A percentile compares a stretch with the other conserved stretches of the same genome.
phyloP scores from a whole-genome alignment of 2,888 invertebrate species.

The Tenthredo distinguenda region DNA sequence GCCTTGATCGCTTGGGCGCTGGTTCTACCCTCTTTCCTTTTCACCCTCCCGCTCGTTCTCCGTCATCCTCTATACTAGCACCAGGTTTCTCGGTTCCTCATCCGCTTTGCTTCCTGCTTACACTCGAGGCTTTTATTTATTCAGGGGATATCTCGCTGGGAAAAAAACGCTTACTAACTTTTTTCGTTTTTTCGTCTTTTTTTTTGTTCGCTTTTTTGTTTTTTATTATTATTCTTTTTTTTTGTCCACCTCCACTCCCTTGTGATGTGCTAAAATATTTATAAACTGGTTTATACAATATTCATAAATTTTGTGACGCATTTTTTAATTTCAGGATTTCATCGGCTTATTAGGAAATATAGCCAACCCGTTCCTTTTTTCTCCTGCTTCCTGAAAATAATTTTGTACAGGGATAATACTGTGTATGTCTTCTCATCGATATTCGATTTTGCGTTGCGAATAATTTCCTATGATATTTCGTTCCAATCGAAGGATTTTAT shows the following conservation, averaged over 20 bases:
- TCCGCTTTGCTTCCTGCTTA: conserved; percentile 48
- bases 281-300: conserved; percentile 25
- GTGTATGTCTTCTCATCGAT: background rate
- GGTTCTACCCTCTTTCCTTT: conserved; percentile 5
- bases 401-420: background rate
- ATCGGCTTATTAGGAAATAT: background rate
- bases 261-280: conserved; percentile 25
- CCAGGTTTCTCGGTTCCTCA: conserved; percentile 46
- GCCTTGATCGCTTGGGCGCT: conserved; percentile 18
- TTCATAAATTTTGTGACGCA: conserved; percentile 33
- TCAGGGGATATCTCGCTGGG: conserved; percentile 45
- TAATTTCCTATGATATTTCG: background rate
- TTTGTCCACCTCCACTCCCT: background rate
- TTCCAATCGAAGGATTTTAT: background rate
- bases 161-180: conserved; percentile 41
- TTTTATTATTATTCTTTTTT: background rate
- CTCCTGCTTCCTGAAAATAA: background rate
- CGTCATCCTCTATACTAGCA: background rate
- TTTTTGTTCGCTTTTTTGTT: background rate
- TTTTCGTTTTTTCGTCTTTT: background rate
- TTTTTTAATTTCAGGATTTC: conserved; percentile 26
- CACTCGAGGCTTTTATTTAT: conserved; percentile 47
- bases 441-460: background rate
- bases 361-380: background rate
- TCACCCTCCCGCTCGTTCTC: background rate